Percentiles rank a stretch among this genome's conserved stretches.
Evolutionary conservation across 2,113 vertebrate genomes (phyloP).

Genomic region (Butorides virescens): DNA sequence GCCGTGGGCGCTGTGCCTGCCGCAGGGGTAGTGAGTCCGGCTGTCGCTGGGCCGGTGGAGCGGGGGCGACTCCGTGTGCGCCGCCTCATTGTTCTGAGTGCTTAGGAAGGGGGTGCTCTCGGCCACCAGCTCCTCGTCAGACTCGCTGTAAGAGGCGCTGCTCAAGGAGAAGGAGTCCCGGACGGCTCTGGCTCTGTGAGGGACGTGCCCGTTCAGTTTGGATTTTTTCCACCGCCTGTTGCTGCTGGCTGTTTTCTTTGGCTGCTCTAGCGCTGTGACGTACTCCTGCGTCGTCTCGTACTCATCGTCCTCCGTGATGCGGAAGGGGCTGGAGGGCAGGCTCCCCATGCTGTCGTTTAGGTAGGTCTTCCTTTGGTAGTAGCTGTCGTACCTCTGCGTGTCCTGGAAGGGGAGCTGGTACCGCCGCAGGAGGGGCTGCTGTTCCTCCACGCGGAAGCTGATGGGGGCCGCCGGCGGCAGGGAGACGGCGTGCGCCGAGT

Average conservation of each 20-base stretch:
- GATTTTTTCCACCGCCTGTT: slow-evolving; percentile 90
- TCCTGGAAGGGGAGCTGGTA: slow-evolving; percentile 88
- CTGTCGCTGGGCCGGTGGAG: slow-evolving; percentile 86
- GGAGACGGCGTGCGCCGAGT: slow-evolving; percentile 90
- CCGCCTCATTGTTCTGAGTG: slow-evolving; percentile 87
- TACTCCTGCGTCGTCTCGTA: slow-evolving; percentile 98
- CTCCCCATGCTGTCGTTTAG: slow-evolving; percentile 92
- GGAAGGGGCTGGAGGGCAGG: slow-evolving; percentile 92
- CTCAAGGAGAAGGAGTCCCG: slow-evolving; percentile 92
- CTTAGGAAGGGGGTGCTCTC: slow-evolving; percentile 97
- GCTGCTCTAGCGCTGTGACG: slow-evolving; percentile 86
- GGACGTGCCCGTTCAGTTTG: slow-evolving; percentile 92
- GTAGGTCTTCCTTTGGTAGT: slow-evolving; percentile 90
- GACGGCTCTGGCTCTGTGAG: slow-evolving; percentile 84
- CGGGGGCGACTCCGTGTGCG: slow-evolving; percentile 81
- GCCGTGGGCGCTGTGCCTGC: slow-evolving; percentile 78
- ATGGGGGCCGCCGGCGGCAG: slow-evolving; percentile 89
- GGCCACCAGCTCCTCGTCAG: slow-evolving; percentile 88
- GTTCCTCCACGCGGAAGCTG: slow-evolving; percentile 88
- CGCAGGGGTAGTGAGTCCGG: slow-evolving; percentile 92
- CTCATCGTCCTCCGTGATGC: slow-evolving; percentile 91
- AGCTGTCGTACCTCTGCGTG: slow-evolving; percentile 87
- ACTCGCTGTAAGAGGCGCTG: slow-evolving; percentile 92
- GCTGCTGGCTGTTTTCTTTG: slow-evolving; percentile 70
- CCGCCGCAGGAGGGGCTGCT: slow-evolving; percentile 89